Evolutionary conservation across 2,797 vertebrate species (phyloP).

Genomic region (Pygocentrus nattereri): DNA sequence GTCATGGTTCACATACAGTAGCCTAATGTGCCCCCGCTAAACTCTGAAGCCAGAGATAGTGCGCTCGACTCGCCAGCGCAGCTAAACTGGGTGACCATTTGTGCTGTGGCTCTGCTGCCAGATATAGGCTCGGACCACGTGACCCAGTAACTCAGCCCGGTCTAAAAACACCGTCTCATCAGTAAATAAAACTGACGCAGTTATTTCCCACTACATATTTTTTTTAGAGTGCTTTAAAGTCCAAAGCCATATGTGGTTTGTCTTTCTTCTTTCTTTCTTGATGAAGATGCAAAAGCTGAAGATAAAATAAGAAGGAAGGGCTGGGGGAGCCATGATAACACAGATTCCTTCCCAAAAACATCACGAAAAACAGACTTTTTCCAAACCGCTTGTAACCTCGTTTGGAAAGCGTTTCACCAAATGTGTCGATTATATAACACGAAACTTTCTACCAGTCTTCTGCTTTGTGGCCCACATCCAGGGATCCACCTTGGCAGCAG

Average conservation of each 20-base stretch:
- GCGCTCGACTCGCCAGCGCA: conserved; percentile 44
- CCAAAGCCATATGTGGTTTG: not conserved
- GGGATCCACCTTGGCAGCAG: conserved; percentile 67
- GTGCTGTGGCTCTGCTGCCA: conserved; percentile 13
- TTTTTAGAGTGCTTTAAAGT: too few relatives aligned
- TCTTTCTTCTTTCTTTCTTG: conserved; percentile 6
- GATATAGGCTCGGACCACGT: conserved; percentile 23
- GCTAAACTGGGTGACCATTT: conserved; percentile 31
- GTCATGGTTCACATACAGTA: not conserved
- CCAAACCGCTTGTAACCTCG: conserved; percentile 29
- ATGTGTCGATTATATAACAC: conserved; percentile 45
- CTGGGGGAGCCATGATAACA: not conserved
- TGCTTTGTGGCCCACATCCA: conserved; percentile 58
- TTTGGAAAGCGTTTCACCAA: conserved; percentile 34
- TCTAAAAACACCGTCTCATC: conserved; percentile 21
- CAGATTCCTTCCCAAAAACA: not conserved
- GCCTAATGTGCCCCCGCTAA: conserved; percentile 18
- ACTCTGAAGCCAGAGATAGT: conserved; percentile 1
- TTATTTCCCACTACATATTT: not conserved
- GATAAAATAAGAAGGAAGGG: conserved; percentile 20
- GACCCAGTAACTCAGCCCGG: conserved; percentile 42
- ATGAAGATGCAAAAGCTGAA: conserved; percentile 1
- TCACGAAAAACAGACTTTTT: conserved; percentile 32
- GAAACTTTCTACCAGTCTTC: conserved; percentile 47
- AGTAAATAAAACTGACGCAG: not conserved